Conservation (phyloP, 64 coral and sea anemone species). For the Hydrozoanthus tunicans region DNA sequence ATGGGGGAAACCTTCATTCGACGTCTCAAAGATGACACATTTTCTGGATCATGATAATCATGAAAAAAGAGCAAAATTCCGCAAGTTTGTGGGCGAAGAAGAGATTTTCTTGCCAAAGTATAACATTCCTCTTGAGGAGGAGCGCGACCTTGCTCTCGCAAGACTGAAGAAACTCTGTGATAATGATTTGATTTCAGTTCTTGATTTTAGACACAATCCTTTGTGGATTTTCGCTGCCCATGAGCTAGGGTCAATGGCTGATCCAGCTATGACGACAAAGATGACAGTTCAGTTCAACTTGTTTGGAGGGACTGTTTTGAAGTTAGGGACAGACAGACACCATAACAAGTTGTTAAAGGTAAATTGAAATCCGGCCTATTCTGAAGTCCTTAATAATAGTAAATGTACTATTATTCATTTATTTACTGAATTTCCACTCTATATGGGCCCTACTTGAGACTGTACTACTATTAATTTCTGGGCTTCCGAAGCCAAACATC, state of each 20-base stretch:
- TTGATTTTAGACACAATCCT: constrained; percentile 58
- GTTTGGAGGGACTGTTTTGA: constrained; percentile 48
- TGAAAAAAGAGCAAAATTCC: constrained; percentile 51
- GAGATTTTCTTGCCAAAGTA: constrained; percentile 33
- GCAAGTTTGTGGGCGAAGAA: constrained; percentile 46
- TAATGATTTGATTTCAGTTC: constrained; percentile 55
- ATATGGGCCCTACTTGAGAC: not conserved
- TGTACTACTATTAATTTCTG: not conserved
- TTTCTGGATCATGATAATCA: constrained; percentile 55
- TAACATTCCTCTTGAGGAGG: constrained; percentile 33
- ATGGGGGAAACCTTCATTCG: constrained; percentile 50
- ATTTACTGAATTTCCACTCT: not conserved
- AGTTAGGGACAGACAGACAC: constrained; percentile 40
- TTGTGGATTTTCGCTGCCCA: constrained; percentile 55
- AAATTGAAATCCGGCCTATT: not conserved
- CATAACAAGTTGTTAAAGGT: constrained; percentile 42
- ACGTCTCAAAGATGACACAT: constrained; percentile 35
- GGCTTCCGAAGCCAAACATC: too few relatives aligned
- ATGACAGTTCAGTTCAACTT: constrained; percentile 56
- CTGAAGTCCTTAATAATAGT: not conserved
- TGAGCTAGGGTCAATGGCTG: constrained; percentile 29
- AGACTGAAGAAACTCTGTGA: constrained; percentile 48
- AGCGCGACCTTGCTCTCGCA: constrained; percentile 50
- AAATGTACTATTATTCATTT: not conserved
- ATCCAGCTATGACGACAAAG: constrained; percentile 51